Evolutionary conservation across 2,113 vertebrate species (phyloP).

Genomic region (Trogon surrucura): DNA sequence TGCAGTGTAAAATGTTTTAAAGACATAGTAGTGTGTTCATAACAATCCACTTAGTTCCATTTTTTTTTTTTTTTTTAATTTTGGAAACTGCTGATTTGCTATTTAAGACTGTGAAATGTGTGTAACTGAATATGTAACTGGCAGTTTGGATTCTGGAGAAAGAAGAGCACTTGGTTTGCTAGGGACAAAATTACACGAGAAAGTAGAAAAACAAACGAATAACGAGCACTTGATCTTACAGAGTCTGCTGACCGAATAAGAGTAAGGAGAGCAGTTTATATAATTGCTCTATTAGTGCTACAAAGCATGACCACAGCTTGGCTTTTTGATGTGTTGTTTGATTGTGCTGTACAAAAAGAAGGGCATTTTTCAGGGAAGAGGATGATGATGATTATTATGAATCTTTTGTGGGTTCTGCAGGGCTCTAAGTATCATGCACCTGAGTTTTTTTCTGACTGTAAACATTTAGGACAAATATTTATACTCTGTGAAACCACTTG

Average conservation of each 20-base stretch:
- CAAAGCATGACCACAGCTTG: not conserved
- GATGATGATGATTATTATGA: not conserved
- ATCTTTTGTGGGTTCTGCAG: not conserved
- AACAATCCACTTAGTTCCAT: not conserved
- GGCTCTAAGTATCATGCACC: not conserved
- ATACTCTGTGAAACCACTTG: not conserved
- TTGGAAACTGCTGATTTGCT: not conserved
- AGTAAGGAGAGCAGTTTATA: not conserved
- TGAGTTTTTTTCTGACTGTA: not conserved
- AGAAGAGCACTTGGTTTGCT: not conserved
- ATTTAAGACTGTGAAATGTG: not conserved
- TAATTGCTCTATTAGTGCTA: slow-evolving; percentile 43
- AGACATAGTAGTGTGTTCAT: not conserved
- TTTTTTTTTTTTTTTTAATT: not conserved
- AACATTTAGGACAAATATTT: slow-evolving; percentile 6
- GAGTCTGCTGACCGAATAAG: not conserved
- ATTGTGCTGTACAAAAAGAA: not conserved
- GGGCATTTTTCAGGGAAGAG: not conserved
- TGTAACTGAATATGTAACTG: not conserved
- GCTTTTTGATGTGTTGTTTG: not conserved
- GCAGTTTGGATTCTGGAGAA: not conserved
- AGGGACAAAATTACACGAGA: not conserved
- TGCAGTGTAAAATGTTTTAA: not conserved
- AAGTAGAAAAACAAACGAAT: not conserved
- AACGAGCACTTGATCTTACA: slow-evolving; percentile 22